Evolutionary conservation across 2,113 vertebrate species (phyloP).

Genomic region (Alexandromys fortis): DNA sequence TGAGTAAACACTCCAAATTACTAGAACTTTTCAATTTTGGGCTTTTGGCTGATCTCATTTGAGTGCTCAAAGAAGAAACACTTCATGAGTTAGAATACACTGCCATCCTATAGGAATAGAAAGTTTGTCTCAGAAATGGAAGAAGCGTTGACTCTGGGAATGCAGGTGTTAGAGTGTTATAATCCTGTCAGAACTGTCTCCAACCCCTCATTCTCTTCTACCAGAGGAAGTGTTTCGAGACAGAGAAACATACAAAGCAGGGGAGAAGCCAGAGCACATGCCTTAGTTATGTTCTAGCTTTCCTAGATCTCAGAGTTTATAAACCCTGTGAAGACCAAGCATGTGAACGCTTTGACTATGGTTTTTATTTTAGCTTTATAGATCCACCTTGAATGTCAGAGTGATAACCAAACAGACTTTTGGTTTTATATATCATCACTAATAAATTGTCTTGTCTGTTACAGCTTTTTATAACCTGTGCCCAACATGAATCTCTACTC

Average conservation of each 20-base stretch:
- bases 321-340: too few relatives aligned
- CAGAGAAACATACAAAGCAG: not conserved
- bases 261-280: not conserved
- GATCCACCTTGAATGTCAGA: not conserved
- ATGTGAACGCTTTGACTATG: not conserved
- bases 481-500: not conserved
- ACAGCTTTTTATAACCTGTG: accelerated
- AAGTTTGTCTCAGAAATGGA: not conserved
- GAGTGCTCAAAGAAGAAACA: not conserved
- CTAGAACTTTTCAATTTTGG: not conserved
- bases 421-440: not conserved
- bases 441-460: accelerated
- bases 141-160: not conserved
- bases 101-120: not conserved
- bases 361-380: too few relatives aligned
- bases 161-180: not conserved
- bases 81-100: not conserved
- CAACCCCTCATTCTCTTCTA: accelerated
- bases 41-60: not conserved
- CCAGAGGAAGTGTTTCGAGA: accelerated
- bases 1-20: not conserved
- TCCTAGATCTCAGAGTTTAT: not conserved
- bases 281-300: not conserved
- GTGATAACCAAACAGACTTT: too few relatives aligned
- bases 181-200: not conserved